A percentile compares a stretch with the other conserved stretches of the same genome.
These are phyloP conservation scores for Procavia capensis DNA, from an alignment of 2,113 vertebrate species.

Conservation along the genomic window DNA sequence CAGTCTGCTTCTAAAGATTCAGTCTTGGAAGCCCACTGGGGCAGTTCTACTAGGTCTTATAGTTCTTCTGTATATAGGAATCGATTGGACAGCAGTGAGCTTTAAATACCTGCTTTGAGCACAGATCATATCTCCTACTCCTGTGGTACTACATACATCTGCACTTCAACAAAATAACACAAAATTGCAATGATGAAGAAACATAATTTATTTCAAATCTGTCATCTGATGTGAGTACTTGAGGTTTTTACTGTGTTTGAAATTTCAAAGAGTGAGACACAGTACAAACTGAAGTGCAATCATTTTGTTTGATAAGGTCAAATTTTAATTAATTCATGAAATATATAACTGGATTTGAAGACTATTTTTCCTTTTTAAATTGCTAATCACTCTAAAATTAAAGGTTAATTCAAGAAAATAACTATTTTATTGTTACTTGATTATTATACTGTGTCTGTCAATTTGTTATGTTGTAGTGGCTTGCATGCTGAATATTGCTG, in stretches of 20 bases:
- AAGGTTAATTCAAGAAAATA: neutral
- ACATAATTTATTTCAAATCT: neutral
- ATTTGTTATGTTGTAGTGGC: too few relatives aligned
- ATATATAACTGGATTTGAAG: neutral
- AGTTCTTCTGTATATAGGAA: too few relatives aligned
- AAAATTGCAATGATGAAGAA: neutral
- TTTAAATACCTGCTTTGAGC: neutral
- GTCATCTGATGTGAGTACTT: neutral
- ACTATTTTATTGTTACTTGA: neutral
- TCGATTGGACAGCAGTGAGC: too few relatives aligned
- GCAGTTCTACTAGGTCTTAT: too few relatives aligned
- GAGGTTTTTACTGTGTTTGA: neutral
- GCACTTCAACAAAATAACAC: neutral
- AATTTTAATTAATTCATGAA: neutral
- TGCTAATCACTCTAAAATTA: neutral
- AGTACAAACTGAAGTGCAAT: neutral
- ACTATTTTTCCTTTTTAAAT: neutral
- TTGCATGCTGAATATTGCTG: too few relatives aligned
- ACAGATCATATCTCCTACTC: neutral
- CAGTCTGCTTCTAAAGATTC: too few relatives aligned
- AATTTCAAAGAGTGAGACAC: neutral
- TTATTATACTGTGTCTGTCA: too few relatives aligned
- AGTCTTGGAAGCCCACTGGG: too few relatives aligned
- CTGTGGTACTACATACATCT: too few relatives aligned
- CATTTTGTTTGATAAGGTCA: neutral